Percentiles rank a stretch among this genome's conserved stretches.
These are phyloP conservation scores for Nylanderia fulva DNA, from an alignment of 1,140 invertebrate genomes.

Conservation along the genomic window DNA sequence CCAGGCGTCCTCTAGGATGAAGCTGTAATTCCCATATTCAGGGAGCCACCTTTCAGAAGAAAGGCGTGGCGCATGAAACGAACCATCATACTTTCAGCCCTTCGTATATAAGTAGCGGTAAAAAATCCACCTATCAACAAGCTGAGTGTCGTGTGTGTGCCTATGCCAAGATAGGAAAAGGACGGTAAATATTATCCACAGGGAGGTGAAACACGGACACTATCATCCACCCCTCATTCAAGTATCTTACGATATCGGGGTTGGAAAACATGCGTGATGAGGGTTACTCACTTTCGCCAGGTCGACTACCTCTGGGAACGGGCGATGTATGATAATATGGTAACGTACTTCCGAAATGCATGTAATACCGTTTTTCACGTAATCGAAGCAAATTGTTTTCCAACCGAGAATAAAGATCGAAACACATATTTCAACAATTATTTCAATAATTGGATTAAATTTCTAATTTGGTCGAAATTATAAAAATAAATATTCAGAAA, in stretches of 20 bases:
- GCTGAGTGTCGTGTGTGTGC: conserved; percentile 32
- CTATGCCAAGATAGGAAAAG: conserved; percentile 48
- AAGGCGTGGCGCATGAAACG: conserved; percentile 32
- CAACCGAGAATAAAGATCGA: background rate
- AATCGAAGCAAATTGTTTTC: conserved; percentile 19
- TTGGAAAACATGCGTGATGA: conserved; percentile 49
- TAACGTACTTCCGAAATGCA: conserved; percentile 21
- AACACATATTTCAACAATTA: background rate
- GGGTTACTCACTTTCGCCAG: conserved; percentile 54
- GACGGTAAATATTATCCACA: conserved; percentile 50
- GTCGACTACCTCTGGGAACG: conserved; percentile 44
- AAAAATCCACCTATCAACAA: conserved; percentile 61
- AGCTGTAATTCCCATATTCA: conserved; percentile 11
- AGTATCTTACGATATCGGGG: conserved; percentile 45
- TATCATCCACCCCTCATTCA: conserved; percentile 39
- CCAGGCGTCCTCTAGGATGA: background rate
- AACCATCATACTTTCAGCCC: conserved; percentile 43
- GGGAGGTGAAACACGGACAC: background rate
- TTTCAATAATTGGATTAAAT: background rate
- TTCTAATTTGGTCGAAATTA: no score
- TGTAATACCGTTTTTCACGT: background rate
- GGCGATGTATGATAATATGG: background rate
- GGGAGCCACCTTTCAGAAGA: conserved; percentile 15
- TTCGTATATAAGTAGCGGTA: conserved; percentile 47
- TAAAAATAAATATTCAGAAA: no score